Evolutionary conservation across 2,888 invertebrate species (phyloP), one percentile per base, ranked within the genome.

Genomic region (Conops quadrifasciatus): DNA sequence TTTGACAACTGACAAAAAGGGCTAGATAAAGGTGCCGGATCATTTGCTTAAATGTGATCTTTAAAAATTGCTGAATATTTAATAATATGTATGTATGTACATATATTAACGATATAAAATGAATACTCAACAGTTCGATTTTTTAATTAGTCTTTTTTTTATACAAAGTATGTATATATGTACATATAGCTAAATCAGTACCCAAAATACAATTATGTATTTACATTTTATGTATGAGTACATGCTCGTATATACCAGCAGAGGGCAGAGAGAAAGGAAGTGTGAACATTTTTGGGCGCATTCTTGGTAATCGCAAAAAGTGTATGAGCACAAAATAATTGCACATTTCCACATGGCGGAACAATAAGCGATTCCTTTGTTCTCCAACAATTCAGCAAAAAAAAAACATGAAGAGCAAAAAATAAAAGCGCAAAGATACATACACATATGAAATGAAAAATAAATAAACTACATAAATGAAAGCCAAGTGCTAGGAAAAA

Each of bases 261-360:
- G 28, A 26, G 15, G 21, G 30, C 26, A 26, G 5, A 36, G 36
- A 36, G 9, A 36, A 36, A 7, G 28, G 7, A 59, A 45, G 64
- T 64, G 64, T 47, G 64, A 64, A 64, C 45, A 47, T 49, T 49
- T 26, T 64, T 36, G 36, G 36, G 47, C 21, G 49, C 64, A 64
- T 64, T 49, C 43, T 45, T 63, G 19, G 45, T 21, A 43, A 45
- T 45, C 64, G 13, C 24, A 24, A 66, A 66, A 66, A 56, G 66
- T 24, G 47, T 21, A 66, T 36, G 71, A 70, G 30, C 70, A 67
- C 68, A 75, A 69, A 73, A 75, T 74, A 74, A 73, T 74, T 74
- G 73, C 72, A 72, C 72, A 70, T 72, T 75, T 74, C 71, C 70
- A 62, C 73, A 73, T 73, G 74, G 71, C 72, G 73, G 60, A 73